Base-by-base conservation (phyloP, 1,140 invertebrate species). In the Papilio polyxenes region DNA sequence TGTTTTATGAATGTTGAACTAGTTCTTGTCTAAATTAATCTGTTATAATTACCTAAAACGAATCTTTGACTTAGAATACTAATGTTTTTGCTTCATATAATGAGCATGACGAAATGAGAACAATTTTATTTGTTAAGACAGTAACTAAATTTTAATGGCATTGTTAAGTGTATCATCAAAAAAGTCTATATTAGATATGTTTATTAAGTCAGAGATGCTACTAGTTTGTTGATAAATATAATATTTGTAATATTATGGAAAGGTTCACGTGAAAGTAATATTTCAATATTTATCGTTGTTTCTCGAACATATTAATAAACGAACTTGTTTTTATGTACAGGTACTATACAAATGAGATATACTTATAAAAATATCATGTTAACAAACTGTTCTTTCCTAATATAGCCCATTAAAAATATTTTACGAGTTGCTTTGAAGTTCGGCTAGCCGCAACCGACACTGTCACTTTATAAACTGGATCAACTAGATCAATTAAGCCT, bases 401-500 rank as follows among this genome's bases (percentile, higher is more conserved):
- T 13, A 37, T 37, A 31, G 31, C 1, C 31, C 13, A 72, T 72
- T 37, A 72, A 72, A 72, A 11, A 37, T 40, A 37, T 72, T 72
- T 72, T 72, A 72, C 5, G 37, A 72, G 31, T 72, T 15, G 31
- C 65, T 72, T 72, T 72, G 31, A 40, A 37, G 65, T 7, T 13
- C 31, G 4, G 37, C 23, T 7, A 37, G 65, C 65, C 31, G 13
- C 65, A 0, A 13, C 23, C 23, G 23, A 31, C 65, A 72, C 65
- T 72, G 31, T 10, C 31, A 72, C 65, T 72, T 72, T 37, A 40
- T 40, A 72, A 72, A 72, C 65, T 72, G 40, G 65, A 72, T 72
- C 65, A 72, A 72, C 65, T 72, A 72, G 65, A 72, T 72, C 65
- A 72, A 72, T 72, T 72, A 72, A 72, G 31, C 31, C 31, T 72